Evolutionary conservation across 2,797 vertebrate genomes (phyloP), one percentile per base, ranked within the genome.

Genomic region (Aselliscus stoliczkanus): DNA sequence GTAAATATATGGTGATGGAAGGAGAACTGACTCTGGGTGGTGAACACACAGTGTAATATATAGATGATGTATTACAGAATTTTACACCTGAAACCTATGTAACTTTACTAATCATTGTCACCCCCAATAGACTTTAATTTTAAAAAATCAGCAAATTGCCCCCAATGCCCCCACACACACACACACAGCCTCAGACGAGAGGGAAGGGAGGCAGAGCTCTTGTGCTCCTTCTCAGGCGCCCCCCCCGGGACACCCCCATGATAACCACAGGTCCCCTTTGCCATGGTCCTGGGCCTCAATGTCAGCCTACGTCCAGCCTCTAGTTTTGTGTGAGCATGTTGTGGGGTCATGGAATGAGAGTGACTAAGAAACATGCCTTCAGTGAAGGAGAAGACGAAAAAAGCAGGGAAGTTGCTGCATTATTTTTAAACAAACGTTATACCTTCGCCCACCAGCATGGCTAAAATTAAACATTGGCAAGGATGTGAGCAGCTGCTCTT

Each of bases 201-300:
- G 12, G 5, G 4, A 12, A 50, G 11, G 29, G 2, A 25, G 27
- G 11, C 27, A 31, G 15, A 2, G 17, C 4, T 31, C 23, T 37
- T 5, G 29, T 60, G 60, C 31, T 14, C 17, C 62, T 14, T 27
- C 29, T 9, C 13, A 5, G 7, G 17, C 23, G 0, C 23, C 1
- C 60, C 21, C 10, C 29, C 65, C 15, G 2, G 2, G 50, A 4
- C 13, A 47, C 37, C 7, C 7, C 4, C 0, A 2, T 2, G 27
- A 44, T 37, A 14, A 42, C 69, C 18, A 20, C 1, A 0, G 39
- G 39, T 10, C 56, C 15, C 20, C 52, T 2, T 39, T 0, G 0
- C 15, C 3, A 2, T 1, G 31, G 9, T 47, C 29, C 29, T 2
- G 44, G 17, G 47, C 82, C 12, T 9, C 18, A 39, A 9, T 1